Conservation (phyloP, 2,113 vertebrate genomes). For the Patagioenas fasciata region DNA sequence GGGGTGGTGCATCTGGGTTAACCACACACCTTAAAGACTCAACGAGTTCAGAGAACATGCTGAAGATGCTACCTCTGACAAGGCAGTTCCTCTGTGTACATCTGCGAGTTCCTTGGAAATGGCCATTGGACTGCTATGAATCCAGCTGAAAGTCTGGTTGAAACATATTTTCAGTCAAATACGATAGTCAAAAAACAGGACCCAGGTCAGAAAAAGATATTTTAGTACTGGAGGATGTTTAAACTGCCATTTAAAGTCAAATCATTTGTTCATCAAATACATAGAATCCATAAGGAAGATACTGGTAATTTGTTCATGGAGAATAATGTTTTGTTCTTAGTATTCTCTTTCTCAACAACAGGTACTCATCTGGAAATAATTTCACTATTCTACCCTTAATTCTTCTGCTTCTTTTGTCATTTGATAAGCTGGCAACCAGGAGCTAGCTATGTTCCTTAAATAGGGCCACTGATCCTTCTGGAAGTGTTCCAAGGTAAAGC, state of each 20-base stretch:
- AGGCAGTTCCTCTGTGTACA: background rate
- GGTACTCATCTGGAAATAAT: background rate
- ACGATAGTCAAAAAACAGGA: background rate
- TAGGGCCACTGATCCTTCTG: background rate
- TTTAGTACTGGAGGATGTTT: background rate
- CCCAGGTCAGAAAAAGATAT: background rate
- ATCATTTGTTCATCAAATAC: background rate
- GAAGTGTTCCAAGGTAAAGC: background rate
- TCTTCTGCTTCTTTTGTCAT: background rate
- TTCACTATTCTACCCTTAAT: background rate
- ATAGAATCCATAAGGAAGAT: background rate
- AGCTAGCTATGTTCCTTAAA: background rate
- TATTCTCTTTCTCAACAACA: background rate
- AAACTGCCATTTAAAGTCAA: background rate
- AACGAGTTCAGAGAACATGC: fast-evolving
- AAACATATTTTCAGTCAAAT: background rate
- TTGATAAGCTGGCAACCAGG: background rate
- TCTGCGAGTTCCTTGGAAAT: background rate
- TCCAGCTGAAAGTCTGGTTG: background rate
- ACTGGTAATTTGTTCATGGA: background rate
- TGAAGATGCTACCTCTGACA: too few species aligned
- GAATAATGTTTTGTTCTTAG: background rate
- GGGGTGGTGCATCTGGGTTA: background rate
- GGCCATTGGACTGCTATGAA: background rate
- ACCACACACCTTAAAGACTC: background rate